Base-by-base conservation (phyloP, 2,888 invertebrate genomes). In the Meliscaeva auricollis region DNA sequence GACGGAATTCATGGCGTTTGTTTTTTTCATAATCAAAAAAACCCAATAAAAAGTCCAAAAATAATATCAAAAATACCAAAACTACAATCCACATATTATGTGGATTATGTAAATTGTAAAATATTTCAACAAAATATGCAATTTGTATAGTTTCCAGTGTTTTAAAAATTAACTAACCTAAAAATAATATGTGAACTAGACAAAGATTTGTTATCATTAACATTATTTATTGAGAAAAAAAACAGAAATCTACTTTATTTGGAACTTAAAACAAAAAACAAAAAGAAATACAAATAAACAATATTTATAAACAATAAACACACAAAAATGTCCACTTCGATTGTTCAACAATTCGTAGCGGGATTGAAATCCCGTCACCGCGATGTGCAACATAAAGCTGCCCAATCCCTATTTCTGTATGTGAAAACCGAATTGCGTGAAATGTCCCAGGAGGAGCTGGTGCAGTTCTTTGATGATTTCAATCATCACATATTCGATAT, bases 401-500 rank as follows among this genome's bases (percentile, higher is more conserved):
- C 98, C 3, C 95, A 96, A 88, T 98, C 98, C 89, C 94, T 99
- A 26, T 96, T 97, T 89, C 95, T 96, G 85, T 98, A 97, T 93
- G 97, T 97, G 9, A 97, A 97, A 91, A 97, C 97, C 7, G 98
- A 98, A 90, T 92, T 98, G 62, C 94, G 97, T 6, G 98, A 98
- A 92, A 96, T 97, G 88, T 96, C 97, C 0, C 95, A 96, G 79
- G 98, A 98, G 90, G 98, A 98, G 90, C 94, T 98, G 87, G 96
- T 96, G 26, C 94, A 95, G 82, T 98, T 99, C 91, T 96, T 98
- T 92, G 98, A 99, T 91, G 97, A 97, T 88, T 98, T 98, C 90
- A 98, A 98, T 91, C 97, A 97, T 90, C 97, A 98, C 90, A 98
- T 99, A 88, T 97, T 97, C 91, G 97, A 98, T 91, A 98, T 99